Evolutionary conservation across 2,888 invertebrate genomes (phyloP).

Genomic region (Gymnoscelis rufifasciata): DNA sequence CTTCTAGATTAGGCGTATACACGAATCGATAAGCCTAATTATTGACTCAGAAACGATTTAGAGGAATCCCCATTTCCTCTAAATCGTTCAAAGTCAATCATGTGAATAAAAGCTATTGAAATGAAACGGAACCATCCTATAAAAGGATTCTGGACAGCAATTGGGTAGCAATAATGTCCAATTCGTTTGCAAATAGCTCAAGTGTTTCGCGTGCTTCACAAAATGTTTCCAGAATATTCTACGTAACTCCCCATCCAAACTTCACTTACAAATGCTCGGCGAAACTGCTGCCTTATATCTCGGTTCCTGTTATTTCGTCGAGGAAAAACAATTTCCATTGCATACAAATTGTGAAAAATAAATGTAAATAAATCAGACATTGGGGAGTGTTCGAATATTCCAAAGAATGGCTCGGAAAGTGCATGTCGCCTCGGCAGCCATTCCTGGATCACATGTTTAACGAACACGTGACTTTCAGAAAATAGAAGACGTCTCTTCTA

Average conservation of each 20-base stretch:
- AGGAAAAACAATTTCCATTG: conserved; percentile 17
- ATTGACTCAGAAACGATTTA: no score
- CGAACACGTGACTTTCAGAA: no score
- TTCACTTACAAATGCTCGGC: conserved; percentile 7
- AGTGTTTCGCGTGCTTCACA: not conserved
- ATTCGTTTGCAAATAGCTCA: not conserved
- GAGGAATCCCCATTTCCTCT: no score
- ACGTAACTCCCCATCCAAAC: not conserved
- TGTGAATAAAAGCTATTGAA: not conserved
- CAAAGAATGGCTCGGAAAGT: conserved; percentile 16
- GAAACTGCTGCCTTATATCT: conserved; percentile 9
- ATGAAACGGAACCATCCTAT: not conserved
- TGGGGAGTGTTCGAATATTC: conserved; percentile 15
- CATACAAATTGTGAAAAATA: conserved; percentile 22
- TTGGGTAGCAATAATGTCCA: not conserved
- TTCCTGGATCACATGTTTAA: conserved; percentile 8
- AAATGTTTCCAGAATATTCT: not conserved
- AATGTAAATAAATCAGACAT: conserved; percentile 16
- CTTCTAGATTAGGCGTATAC: no score
- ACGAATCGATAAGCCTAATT: no score
- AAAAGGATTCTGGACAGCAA: not conserved
- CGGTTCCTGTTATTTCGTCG: not conserved
- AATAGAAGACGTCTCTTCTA: no score
- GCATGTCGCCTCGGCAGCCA: not conserved
- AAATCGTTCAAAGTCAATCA: not conserved